Base-by-base conservation (phyloP, 2,113 vertebrate species). In the Callipepla squamata region DNA sequence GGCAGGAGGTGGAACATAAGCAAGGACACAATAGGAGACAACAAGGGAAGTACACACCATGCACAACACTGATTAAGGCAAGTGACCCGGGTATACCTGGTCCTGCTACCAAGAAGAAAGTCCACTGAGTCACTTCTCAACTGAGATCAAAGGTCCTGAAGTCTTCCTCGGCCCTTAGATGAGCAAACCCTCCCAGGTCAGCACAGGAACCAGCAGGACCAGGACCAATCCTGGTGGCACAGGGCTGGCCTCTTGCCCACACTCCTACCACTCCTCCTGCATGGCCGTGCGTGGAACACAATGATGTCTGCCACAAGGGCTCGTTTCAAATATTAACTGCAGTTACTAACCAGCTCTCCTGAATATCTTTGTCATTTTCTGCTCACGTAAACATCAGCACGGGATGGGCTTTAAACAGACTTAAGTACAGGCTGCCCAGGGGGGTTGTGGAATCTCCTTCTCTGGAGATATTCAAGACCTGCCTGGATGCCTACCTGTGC, bases 231-330 rank as follows among this genome's bases (percentile, higher is more conserved):
- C 50, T 26, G 50, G 50, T 51, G 50, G 23, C 50, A 51, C 13
- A 26, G 21, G 34, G 36, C 32, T 57, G 42, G 55, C 19, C 26
- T 72, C 26, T 18, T 57, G 38, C 6, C 8, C 28, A 30, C 12
- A 15, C 51, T 28, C 51, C 51, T 28, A 55, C 14, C 8, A 34
- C 72, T 26, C 28, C 28, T 23, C 11, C 58, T 3, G 22, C n/a
- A 21, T 17, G 57, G 59, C 34, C 63, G 63, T 5, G 53, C 8
- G 11, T 2, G 3, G 58, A 79, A 38, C 20, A 34, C 0, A 0
- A 14, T 14, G 6, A 20, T 44, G 47, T 26, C 32, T 40, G 55
- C 23, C 40, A 40, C 28, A 45, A 68, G 67, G 26, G 40, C 38
- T 62, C 8, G 66, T 83, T 80, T 77, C 61, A 81, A 89, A 44